These are phyloP conservation scores for Iphiclides podalirius DNA, from an alignment of 2,888 invertebrate species.

Conservation along the genomic window DNA sequence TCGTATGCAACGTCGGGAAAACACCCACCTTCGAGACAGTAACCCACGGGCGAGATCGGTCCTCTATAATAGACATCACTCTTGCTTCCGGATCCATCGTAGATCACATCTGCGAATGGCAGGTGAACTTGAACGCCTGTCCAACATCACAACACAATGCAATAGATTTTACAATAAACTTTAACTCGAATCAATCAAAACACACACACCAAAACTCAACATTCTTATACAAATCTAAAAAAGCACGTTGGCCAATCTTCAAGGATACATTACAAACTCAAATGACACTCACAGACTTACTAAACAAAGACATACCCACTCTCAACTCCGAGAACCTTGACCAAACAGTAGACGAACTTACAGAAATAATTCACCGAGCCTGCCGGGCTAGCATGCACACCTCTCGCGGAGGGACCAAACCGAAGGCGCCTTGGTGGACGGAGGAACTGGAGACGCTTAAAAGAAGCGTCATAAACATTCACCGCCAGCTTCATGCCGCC, in stretches of 20 bases:
- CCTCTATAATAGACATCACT: constrained; percentile 23
- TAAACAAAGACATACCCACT: neutral
- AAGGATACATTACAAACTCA: neutral
- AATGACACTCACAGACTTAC: neutral
- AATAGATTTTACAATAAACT: constrained; percentile 12
- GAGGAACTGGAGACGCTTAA: neutral
- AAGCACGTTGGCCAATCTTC: constrained; percentile 11
- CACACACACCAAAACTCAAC: constrained; percentile 1
- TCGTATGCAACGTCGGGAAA: neutral
- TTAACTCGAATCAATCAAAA: neutral
- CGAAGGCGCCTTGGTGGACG: neutral
- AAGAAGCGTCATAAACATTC: neutral
- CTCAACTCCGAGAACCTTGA: neutral
- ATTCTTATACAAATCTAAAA: constrained; percentile 14
- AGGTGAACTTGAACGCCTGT: constrained; percentile 17
- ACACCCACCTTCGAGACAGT: neutral
- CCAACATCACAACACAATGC: constrained; percentile 25
- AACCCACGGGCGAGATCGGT: constrained; percentile 17
- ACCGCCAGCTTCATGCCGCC: neutral
- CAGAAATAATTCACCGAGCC: neutral
- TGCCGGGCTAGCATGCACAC: neutral
- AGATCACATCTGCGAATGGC: constrained; percentile 16
- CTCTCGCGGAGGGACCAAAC: neutral
- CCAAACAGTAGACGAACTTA: neutral
- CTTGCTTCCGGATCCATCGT: neutral